Conservation (phyloP, 1,140 invertebrate genomes). For the Harpegnathos saltator region DNA sequence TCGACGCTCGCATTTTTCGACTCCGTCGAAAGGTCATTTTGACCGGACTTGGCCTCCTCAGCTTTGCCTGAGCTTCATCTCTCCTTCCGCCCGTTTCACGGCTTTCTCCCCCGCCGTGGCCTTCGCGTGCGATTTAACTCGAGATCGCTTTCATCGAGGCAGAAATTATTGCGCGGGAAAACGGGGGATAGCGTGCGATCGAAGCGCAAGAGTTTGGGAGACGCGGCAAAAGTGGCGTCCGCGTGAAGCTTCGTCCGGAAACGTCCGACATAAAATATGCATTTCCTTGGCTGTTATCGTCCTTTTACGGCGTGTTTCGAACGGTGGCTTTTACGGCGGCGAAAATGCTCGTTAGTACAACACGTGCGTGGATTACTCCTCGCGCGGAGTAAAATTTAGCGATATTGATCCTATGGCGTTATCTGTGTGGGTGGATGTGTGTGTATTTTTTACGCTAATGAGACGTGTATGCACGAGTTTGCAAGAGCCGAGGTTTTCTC, state of each 20-base stretch:
- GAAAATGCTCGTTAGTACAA: neutral
- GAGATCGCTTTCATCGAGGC: neutral
- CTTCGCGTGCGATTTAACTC: neutral
- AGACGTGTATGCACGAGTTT: too few relatives aligned
- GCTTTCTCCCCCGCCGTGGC: neutral
- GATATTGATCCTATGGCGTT: too few relatives aligned
- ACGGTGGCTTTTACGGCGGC: neutral
- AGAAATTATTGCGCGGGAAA: constrained; percentile 22
- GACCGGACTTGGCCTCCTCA: too few relatives aligned
- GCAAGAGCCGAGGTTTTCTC: too few relatives aligned
- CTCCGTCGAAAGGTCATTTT: neutral
- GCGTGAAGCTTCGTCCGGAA: neutral
- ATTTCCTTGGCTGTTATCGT: neutral
- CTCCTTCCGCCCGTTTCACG: neutral
- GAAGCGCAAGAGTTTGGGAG: neutral
- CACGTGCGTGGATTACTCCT: neutral
- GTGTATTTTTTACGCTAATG: too few relatives aligned
- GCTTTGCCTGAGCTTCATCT: too few relatives aligned
- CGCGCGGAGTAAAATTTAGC: neutral
- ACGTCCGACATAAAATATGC: constrained; percentile 9
- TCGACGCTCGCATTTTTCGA: neutral
- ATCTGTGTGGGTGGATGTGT: too few relatives aligned
- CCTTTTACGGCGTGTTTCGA: neutral
- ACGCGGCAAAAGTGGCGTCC: neutral
- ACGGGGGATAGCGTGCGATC: too few relatives aligned